These are phyloP conservation scores for Cairina moschata DNA, from an alignment of 2,113 vertebrate species.

Conservation along the genomic window DNA sequence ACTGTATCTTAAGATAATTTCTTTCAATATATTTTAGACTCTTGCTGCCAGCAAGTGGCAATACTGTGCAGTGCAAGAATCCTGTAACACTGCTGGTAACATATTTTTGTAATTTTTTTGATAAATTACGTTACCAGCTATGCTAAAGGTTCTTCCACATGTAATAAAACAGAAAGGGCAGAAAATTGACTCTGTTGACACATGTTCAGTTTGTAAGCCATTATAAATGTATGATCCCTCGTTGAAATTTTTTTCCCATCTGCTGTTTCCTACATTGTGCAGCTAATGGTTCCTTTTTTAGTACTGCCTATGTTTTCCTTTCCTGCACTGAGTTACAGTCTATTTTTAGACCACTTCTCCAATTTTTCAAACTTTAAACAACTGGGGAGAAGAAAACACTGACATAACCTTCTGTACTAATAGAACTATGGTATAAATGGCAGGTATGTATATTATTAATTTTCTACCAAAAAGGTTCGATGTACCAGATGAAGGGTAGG, in stretches of 20 bases:
- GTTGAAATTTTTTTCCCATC: neutral
- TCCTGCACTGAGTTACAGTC: neutral
- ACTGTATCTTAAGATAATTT: neutral
- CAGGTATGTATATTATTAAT: neutral
- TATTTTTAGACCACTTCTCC: neutral
- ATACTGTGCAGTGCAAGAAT: neutral
- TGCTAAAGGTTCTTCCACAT: neutral
- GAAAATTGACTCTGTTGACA: neutral
- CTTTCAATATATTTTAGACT: neutral
- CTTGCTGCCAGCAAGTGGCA: constrained; percentile 42
- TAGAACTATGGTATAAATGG: neutral
- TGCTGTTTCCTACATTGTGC: neutral
- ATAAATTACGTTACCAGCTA: too few species aligned
- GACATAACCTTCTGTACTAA: neutral
- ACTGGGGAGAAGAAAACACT: accelerated
- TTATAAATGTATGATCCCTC: neutral
- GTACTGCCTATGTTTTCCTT: neutral
- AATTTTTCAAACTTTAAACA: neutral
- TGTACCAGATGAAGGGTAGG: neutral
- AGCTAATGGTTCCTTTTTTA: neutral
- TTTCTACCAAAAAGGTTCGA: neutral
- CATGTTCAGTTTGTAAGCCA: neutral
- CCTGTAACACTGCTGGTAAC: neutral
- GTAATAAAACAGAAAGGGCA: neutral
- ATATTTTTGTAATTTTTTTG: neutral